phyloP scores from a whole-genome alignment of 1,140 invertebrate genomes.

The Solenopsis fugax region DNA sequence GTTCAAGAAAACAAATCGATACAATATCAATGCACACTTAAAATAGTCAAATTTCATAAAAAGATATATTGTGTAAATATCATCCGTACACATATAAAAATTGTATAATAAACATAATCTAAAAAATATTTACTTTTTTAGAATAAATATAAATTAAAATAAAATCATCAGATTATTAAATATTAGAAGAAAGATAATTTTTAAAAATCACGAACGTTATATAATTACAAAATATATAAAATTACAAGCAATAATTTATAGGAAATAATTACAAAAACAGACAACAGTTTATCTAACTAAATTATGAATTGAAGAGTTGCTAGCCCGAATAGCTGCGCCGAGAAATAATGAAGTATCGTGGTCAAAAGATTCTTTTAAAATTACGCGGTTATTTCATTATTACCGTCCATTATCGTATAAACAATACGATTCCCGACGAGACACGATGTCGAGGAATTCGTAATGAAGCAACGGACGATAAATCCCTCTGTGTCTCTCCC shows the following conservation, averaged over 20 bases:
- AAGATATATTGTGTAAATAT: not conserved
- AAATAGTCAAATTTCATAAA: not conserved
- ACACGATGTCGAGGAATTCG: slow-evolving; percentile 36
- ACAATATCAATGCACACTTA: no score
- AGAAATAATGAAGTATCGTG: not conserved
- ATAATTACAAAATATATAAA: not conserved
- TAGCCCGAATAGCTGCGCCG: not conserved
- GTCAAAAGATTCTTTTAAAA: slow-evolving; percentile 38
- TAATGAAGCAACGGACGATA: slow-evolving; percentile 66
- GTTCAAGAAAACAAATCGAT: not conserved
- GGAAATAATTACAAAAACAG: not conserved
- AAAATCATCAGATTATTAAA: not conserved
- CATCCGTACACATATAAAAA: not conserved
- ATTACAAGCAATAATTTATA: not conserved
- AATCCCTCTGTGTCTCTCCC: slow-evolving; percentile 30
- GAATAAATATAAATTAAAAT: not conserved
- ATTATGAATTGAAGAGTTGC: slow-evolving; percentile 35
- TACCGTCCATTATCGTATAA: slow-evolving; percentile 50
- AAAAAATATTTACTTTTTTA: not conserved
- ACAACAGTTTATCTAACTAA: not conserved
- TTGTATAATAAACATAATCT: not conserved
- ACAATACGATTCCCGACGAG: slow-evolving; percentile 30
- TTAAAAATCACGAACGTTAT: not conserved
- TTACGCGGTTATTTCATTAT: slow-evolving; percentile 46
- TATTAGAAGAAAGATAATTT: not conserved